Evolutionary conservation across 2,888 invertebrate genomes (phyloP).

Genomic region (Parnassius glacialis): DNA sequence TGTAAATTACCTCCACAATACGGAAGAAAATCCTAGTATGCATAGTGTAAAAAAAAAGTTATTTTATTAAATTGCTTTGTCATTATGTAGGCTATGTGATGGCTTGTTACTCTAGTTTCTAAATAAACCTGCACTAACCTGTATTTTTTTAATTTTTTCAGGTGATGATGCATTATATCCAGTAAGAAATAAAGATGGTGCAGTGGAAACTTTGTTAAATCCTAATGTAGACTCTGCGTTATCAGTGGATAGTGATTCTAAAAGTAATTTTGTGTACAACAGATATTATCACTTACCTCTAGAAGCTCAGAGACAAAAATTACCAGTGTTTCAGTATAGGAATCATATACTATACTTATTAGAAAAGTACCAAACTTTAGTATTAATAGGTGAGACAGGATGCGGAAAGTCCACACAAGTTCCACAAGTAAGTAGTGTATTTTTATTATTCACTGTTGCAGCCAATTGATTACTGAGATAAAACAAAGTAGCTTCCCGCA

Average conservation of each 20-base stretch:
- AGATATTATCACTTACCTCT: conserved; percentile 90
- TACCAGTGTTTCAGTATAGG: conserved; percentile 93
- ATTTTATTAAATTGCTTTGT: too few species aligned
- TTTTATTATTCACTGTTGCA: too few species aligned
- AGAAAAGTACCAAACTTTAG: conserved; percentile 93
- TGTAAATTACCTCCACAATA: too few species aligned
- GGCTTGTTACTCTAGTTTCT: too few species aligned
- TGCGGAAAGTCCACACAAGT: conserved; percentile 98
- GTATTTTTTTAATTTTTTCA: conserved; percentile 29
- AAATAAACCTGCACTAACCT: too few species aligned
- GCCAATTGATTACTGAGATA: too few species aligned
- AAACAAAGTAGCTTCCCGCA: too few species aligned
- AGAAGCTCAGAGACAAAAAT: conserved; percentile 89
- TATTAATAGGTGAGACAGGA: conserved; percentile 96
- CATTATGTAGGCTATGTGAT: too few species aligned
- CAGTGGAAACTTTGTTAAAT: conserved; percentile 61
- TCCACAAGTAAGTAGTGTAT: conserved; percentile 86
- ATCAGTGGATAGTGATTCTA: conserved; percentile 80
- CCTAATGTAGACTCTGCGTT: conserved; percentile 63
- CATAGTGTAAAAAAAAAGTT: too few species aligned
- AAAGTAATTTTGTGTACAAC: conserved; percentile 90
- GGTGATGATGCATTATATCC: conserved; percentile 58
- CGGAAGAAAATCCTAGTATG: too few species aligned
- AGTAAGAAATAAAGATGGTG: conserved; percentile 62
- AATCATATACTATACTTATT: conserved; percentile 92